These are phyloP conservation scores for Gisinianus flammeolus DNA, from an alignment of 2,888 invertebrate genomes.

Conservation along the genomic window DNA sequence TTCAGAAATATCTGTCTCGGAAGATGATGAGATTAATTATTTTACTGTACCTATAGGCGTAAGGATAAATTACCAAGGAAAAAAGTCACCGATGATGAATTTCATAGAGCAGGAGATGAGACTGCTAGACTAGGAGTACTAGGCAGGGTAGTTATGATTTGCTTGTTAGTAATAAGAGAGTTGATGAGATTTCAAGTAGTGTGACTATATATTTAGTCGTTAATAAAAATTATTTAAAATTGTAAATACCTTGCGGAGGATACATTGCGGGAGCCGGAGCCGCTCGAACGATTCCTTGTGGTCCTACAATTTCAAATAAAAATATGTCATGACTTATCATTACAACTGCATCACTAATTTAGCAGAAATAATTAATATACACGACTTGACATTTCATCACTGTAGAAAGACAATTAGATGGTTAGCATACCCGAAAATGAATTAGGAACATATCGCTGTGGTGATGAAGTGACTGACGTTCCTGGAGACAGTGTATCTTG, in stretches of 20 bases:
- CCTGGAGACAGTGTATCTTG: constrained; percentile 42
- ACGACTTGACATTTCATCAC: too few species aligned
- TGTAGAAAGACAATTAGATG: too few species aligned
- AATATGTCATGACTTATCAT: too few species aligned
- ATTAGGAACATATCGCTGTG: constrained; percentile 37
- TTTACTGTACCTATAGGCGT: constrained; percentile 36
- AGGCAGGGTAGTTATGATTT: constrained; percentile 42
- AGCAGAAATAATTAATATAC: too few species aligned
- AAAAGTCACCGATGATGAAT: constrained; percentile 37
- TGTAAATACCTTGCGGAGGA: constrained; percentile 36
- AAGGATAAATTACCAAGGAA: constrained; percentile 36
- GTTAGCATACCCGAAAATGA: constrained; percentile 12
- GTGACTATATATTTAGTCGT: too few species aligned
- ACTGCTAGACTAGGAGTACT: too few species aligned
- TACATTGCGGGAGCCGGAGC: constrained; percentile 17
- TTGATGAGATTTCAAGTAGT: constrained; percentile 28
- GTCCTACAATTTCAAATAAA: too few species aligned
- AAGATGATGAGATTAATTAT: constrained; percentile 42
- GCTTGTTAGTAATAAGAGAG: constrained; percentile 32
- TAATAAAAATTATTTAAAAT: not conserved
- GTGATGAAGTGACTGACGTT: constrained; percentile 43
- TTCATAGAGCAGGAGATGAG: constrained; percentile 39
- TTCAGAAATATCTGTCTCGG: constrained; percentile 26
- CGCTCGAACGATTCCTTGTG: constrained; percentile 10
- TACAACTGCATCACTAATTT: too few species aligned